Evolutionary conservation across 1,140 invertebrate genomes (phyloP), one percentile per base, ranked within the genome.

Genomic region (Drosophila tropicalis): DNA sequence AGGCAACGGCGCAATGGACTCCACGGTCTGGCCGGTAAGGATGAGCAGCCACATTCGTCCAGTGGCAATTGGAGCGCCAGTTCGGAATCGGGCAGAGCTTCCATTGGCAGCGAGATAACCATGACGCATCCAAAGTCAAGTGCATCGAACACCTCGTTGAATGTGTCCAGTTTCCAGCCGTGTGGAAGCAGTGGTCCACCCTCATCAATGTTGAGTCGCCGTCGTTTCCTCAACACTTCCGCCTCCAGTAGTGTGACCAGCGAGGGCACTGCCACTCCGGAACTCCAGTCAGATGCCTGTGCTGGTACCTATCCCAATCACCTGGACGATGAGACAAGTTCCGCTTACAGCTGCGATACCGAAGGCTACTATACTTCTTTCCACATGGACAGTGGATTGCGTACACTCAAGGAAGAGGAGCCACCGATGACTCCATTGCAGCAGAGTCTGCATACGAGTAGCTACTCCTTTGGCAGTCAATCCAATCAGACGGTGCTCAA

Each of bases 361-460:
- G 98, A 99, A 92, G 98, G 98, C 10, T 99, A 99, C 92, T 99
- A 98, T 92, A 99, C 98, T 0, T 98, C 97, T 10, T 99, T 99
- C 93, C 97, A 99, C 91, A 96, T 98, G 93, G 98, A 99, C 92
- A 98, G 97, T 64, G 98, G 98, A 1, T 92, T 99, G 51, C 97
- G 97, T 91, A 97, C 96, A 0, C 92, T 96, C 13, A 95, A 96
- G 90, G 96, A 97, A 91, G 96, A 97, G 92, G 96, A 96, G 90
- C 94, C 95, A 0, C 94, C 94, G 0, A 92, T 94, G 58, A 95
- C 94, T 4, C 94, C 95, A 5, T 81, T 95, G 78, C 95, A 95
- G 84, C 93, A 93, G 17, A 94, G 94, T 34, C 70, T 91, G 63
- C 93, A 95, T 70, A 93, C 93, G 4, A 93, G 91, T 70, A 94